Evolutionary conservation across 2,113 vertebrate genomes (phyloP).

Genomic region (Odocoileus hemionus): DNA sequence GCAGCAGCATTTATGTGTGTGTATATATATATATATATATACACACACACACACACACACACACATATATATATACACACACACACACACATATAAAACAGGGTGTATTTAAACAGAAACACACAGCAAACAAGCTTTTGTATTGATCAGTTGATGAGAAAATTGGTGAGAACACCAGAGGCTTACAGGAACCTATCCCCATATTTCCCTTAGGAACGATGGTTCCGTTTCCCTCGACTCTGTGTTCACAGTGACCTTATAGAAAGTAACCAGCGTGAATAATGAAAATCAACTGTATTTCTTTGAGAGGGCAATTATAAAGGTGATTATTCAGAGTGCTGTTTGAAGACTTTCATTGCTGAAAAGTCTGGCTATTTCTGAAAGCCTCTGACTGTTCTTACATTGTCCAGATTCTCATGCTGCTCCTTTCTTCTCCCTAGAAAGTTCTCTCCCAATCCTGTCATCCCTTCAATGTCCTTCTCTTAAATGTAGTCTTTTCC

Average conservation of each 20-base stretch:
- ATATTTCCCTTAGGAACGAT: not conserved
- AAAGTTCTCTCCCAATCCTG: not conserved
- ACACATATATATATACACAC: no score
- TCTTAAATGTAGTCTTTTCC: not conserved
- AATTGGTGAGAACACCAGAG: not conserved
- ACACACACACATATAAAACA: not conserved
- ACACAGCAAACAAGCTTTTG: not conserved
- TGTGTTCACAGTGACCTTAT: not conserved
- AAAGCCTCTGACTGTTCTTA: not conserved
- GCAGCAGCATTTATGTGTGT: no score
- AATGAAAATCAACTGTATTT: not conserved
- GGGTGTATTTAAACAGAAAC: not conserved
- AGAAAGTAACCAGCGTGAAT: not conserved
- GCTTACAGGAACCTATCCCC: not conserved
- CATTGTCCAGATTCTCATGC: not conserved
- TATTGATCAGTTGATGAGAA: not conserved
- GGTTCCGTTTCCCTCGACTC: not conserved
- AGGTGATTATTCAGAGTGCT: not conserved
- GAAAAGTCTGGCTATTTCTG: not conserved
- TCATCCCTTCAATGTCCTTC: not conserved
- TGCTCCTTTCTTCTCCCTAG: not conserved
- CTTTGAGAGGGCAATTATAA: not conserved
- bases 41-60: no score
- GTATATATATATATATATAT: no score
- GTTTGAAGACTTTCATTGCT: not conserved